Percentiles rank a stretch among this genome's conserved stretches.
These are phyloP conservation scores for Dendrocopos noguchii DNA, from an alignment of 2,113 vertebrate genomes.

Conservation along the genomic window DNA sequence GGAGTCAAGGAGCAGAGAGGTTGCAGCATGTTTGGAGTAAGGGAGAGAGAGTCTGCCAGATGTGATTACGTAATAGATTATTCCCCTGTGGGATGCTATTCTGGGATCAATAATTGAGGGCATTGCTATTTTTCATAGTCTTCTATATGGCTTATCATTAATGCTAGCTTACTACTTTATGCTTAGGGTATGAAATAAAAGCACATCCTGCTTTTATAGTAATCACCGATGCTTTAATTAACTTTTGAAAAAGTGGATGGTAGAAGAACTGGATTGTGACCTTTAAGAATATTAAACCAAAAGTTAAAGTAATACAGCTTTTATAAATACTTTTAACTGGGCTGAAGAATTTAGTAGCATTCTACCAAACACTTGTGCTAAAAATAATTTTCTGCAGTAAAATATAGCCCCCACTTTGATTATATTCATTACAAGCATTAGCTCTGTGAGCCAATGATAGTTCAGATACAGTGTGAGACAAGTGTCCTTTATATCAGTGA, in stretches of 20 bases:
- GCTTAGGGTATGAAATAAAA: neutral
- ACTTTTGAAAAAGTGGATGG: neutral
- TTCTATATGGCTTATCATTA: neutral
- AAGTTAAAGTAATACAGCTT: neutral
- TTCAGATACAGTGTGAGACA: neutral
- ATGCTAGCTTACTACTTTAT: neutral
- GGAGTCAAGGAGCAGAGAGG: neutral
- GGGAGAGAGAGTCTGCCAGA: neutral
- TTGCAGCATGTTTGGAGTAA: neutral
- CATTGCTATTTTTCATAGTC: neutral
- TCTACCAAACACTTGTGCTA: neutral
- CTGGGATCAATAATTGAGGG: neutral
- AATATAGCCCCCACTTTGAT: neutral
- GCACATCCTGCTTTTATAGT: neutral
- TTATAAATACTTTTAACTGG: neutral
- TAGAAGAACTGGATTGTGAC: neutral
- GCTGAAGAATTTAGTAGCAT: neutral
- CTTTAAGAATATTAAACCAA: neutral
- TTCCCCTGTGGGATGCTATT: neutral
- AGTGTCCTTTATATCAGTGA: neutral
- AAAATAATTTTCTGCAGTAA: neutral
- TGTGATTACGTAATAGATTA: neutral
- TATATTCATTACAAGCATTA: neutral
- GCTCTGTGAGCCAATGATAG: neutral
- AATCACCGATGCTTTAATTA: rapidly evolving